A percentile compares a stretch with the other conserved stretches of the same genome.
These are phyloP conservation scores for Perizoma flavofasciatum DNA, from an alignment of 2,888 invertebrate genomes.

Conservation along the genomic window DNA sequence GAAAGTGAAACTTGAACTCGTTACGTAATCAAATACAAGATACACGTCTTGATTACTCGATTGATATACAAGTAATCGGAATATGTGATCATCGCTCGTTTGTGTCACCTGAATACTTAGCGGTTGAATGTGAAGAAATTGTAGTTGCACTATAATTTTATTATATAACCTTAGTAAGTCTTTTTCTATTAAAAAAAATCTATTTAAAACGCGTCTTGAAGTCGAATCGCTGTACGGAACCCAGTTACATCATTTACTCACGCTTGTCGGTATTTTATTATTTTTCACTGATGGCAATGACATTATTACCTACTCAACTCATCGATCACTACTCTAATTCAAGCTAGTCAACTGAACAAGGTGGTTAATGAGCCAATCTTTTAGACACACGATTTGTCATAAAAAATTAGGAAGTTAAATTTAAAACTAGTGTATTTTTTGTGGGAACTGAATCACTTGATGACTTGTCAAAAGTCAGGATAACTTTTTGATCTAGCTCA, in stretches of 20 bases:
- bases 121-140: conserved; percentile 38
- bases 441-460: conserved; percentile 22
- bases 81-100: conserved; percentile 46
- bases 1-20: conserved; percentile 77
- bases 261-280: background rate
- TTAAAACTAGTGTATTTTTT: conserved; percentile 27
- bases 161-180: too few relatives aligned
- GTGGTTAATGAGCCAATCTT: conserved; percentile 38
- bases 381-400: conserved; percentile 28
- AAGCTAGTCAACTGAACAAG: conserved; percentile 43
- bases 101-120: conserved; percentile 30
- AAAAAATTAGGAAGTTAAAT: conserved; percentile 48
- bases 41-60: conserved; percentile 56
- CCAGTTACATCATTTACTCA: too few relatives aligned
- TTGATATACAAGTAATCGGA: conserved; percentile 54
- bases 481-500: conserved; percentile 7
- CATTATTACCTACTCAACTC: conserved; percentile 41
- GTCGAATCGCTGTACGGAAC: too few relatives aligned
- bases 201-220: too few relatives aligned
- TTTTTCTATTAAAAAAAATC: too few relatives aligned
- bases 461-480: conserved; percentile 1
- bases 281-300: conserved; percentile 44
- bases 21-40: conserved; percentile 63
- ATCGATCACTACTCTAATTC: conserved; percentile 49
- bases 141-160: background rate